Evolutionary conservation across 2,888 invertebrate species (phyloP), one percentile per base, ranked within the genome.

Genomic region (Ormia ochracea): DNA sequence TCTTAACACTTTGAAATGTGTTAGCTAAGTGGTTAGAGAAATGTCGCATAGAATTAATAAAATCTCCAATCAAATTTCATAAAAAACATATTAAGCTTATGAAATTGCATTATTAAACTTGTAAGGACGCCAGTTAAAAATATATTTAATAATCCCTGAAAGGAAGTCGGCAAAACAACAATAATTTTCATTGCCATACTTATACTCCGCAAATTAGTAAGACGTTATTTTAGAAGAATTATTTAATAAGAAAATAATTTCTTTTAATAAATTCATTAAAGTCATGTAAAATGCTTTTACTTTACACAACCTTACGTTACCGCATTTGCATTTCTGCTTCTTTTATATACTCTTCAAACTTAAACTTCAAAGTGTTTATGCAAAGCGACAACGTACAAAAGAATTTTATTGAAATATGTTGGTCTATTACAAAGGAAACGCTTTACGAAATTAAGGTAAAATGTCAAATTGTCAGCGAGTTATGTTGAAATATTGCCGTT

Each of bases 391-490:
- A n/a, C n/a, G 9, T n/a, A 33, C 50, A 61, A 70, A 41, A 74
- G 68, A 54, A 70, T 45, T 69, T 7, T 41, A 73, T 78, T 73
- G 52, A 74, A 70, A 79, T 75, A 66, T 43, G 28, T 28, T 6
- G 3, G 28, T 19, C 9, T 69, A 59, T 74, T 65, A 74, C 48
- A 65, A 69, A 58, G 31, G 68, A 43, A 73, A 31, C 48, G 19
- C 38, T 65, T 65, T 31, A 78, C 65, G 65, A 69, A 74, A 75
- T 74, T 79, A 63, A 43, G 56, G 69, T 79, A 66, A 79, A 79
- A 74, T 77, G 81, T 82, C 81, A 82, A 77, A 79, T 70, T 82
- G 81, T 79, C 81, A 82, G 79, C 68, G 68, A 69, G 68, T 73
- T 26, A 65, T 68, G 80, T 78, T 74, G 78, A 78, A 78, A 78